These are phyloP conservation scores for Dynastes grantii DNA, from an alignment of 2,888 invertebrate species.

Conservation along the genomic window DNA sequence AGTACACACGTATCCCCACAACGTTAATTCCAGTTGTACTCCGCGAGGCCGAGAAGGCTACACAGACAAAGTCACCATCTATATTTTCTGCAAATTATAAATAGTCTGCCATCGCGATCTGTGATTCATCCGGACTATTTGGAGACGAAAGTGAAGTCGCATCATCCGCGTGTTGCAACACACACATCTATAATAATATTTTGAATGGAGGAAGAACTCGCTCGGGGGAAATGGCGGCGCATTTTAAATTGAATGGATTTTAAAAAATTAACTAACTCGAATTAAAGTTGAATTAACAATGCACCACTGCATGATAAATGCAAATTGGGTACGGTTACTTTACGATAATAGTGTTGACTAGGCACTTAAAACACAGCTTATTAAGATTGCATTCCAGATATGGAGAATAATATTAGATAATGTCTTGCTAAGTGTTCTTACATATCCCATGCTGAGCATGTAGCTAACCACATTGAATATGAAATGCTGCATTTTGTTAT, in stretches of 20 bases:
- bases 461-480: too few relatives aligned
- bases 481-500: too few relatives aligned
- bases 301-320: background rate
- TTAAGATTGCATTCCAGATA: conserved; percentile 27
- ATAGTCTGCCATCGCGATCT: conserved; percentile 41
- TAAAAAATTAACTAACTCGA: background rate
- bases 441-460: too few relatives aligned
- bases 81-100: conserved; percentile 46
- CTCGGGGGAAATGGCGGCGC: background rate
- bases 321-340: conserved; percentile 22
- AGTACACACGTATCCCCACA: conserved; percentile 1
- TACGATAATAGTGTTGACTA: conserved; percentile 7
- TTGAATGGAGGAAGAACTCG: conserved; percentile 4
- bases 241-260: background rate
- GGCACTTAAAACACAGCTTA: conserved; percentile 9
- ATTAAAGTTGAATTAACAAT: conserved; percentile 2
- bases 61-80: conserved; percentile 34
- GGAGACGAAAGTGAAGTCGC: conserved; percentile 37
- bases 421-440: background rate
- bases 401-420: background rate
- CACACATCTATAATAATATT: conserved; percentile 21
- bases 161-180: conserved; percentile 35
- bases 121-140: conserved; percentile 45
- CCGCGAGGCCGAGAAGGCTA: conserved; percentile 1
- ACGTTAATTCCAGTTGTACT: conserved; percentile 30